Percentiles rank a stretch among this genome's conserved stretches.
These are phyloP conservation scores for Callopanchax toddi DNA, from an alignment of 2,113 vertebrate species.

Conservation along the genomic window DNA sequence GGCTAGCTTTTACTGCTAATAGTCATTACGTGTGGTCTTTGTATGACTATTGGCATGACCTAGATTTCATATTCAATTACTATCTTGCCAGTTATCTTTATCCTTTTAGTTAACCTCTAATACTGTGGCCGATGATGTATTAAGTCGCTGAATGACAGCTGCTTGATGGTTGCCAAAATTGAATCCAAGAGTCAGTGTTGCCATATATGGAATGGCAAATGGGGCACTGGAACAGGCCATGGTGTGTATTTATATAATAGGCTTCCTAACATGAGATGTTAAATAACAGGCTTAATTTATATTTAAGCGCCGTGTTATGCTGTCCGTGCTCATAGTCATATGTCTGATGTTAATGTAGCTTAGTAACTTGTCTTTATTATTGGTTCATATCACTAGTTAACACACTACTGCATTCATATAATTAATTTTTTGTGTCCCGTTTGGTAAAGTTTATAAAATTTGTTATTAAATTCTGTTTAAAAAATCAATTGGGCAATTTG, in stretches of 20 bases:
- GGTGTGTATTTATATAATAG: slow-evolving; percentile 85
- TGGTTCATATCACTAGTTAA: neutral
- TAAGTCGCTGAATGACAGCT: slow-evolving; percentile 72
- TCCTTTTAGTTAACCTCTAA: slow-evolving; percentile 2
- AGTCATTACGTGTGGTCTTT: neutral
- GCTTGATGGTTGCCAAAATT: slow-evolving; percentile 79
- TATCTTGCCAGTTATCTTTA: slow-evolving; percentile 12
- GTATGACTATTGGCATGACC: slow-evolving; percentile 2
- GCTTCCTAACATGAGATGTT: slow-evolving; percentile 51
- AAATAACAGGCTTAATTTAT: slow-evolving; percentile 45
- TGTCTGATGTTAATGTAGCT: neutral
- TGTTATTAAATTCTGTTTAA: too few species aligned
- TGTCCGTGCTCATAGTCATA: slow-evolving; percentile 2
- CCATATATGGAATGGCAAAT: slow-evolving; percentile 83
- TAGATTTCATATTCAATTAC: neutral
- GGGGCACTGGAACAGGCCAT: slow-evolving; percentile 79
- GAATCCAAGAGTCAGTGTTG: slow-evolving; percentile 76
- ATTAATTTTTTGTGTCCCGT: neutral
- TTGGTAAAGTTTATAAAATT: neutral
- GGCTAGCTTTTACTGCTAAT: slow-evolving; percentile 21
- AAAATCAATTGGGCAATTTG: too few species aligned
- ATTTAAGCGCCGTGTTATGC: slow-evolving; percentile 16
- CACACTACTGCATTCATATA: neutral
- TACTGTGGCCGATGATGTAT: slow-evolving; percentile 18
- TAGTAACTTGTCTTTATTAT: neutral